Base-by-base conservation (phyloP, 2,113 vertebrate genomes). In the Sander vitreus region DNA sequence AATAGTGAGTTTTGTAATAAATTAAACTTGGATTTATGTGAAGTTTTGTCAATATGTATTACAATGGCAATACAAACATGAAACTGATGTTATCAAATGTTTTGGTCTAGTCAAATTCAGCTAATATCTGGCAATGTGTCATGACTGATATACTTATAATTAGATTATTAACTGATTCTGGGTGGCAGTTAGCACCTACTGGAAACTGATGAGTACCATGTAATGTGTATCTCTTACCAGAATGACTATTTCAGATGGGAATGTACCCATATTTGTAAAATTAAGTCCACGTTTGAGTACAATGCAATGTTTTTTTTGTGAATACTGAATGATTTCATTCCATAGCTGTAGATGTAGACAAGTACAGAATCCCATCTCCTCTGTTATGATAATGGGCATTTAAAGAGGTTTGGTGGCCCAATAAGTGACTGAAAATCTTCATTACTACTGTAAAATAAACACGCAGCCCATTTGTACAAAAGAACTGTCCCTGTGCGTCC, bases 361-460 rank as follows among this genome's bases (percentile, higher is more conserved):
- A 81, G 8, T 77, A 58, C 60, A 88, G 23, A 57, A 67, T 78
- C 45, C 27, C 16, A 72, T 79, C 50, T 76, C 43, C 48, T 58
- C 51, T 27, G 4, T 68, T 76, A 55, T 59, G 4, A 83, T 51
- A 69, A 80, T 57, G 62, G 73, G 53, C 63, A 67, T 74, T 76
- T 58, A 47, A 69, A 73, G 73, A 75, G 68, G 23, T 80, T 74
- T 72, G 25, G 53, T 80, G 18, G 59, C 80, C 76, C 58, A 65
- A 10, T 50, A 78, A 80, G 14, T 84, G 62, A 87, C 62, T 74
- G 78, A 71, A 80, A 62, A 72, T 62, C 25, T 75, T 80, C 33
- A 85, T 76, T 69, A 72, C n/a, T 85, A 54, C 66, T 91, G 83
- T 91, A 84, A 72, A 85, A 85, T 83, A 74, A 82, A 85, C 43